Evolutionary conservation across 2,888 invertebrate species (phyloP), one percentile per base, ranked within the genome.

Genomic region (Apocheima hispidaria): DNA sequence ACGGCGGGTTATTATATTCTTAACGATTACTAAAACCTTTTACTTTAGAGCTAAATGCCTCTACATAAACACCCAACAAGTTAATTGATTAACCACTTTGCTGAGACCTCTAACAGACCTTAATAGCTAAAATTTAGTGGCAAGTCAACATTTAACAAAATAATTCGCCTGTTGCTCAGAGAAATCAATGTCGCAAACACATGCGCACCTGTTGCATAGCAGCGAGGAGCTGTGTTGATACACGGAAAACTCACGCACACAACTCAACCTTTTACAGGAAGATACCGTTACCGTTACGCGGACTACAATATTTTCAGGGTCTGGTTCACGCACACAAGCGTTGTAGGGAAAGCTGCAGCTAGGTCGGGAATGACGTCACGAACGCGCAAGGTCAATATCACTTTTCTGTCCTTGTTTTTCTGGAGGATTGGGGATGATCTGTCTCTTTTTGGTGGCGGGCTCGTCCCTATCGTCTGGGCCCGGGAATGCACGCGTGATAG

Each of bases 301-400:
- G 65, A 73, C 73, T 83, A 77, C 60, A 6, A 63, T 46, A 30
- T 66, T 77, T 89, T 89, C 90, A 90, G 87, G 90, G 90, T 90
- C 90, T 89, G 89, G 90, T 82, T 90, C 90, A 90, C 89, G 74
- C 87, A 87, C 85, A 85, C 88, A 63, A 30, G 52, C 61, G 58
- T 62, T 75, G 71, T 74, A 65, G 78, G 81, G 79, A 83, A 86
- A 65, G 88, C 84, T 92, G 91, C 92, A 92, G 88, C 94, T 93
- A 93, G 93, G 94, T 94, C 94, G 94, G 81, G 79, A 85, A 90
- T 93, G 94, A 94, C 94, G 94, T 94, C 94, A 93, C 78, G 66
- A 36, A 61, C 85, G 71, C 83, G 88, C 92, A 92, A 92, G 92
- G 92, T 92, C 92, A 92, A 92, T 92, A 92, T 84, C 92, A 91